Base-by-base conservation (phyloP, 2,888 invertebrate species). In the Coleophora deauratella region DNA sequence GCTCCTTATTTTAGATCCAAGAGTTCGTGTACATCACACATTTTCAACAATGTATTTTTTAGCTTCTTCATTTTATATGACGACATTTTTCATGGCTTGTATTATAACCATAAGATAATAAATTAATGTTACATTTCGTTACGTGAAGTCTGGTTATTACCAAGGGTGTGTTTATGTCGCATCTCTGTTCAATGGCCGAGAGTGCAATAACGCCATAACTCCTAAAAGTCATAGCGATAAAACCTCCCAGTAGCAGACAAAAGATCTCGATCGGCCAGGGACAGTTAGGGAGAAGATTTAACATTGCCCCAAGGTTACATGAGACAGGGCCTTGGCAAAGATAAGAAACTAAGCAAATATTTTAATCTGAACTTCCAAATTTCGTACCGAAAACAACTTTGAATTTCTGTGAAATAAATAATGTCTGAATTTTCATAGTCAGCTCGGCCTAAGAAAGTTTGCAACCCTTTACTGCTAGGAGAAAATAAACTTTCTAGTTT, bases 191-290 rank as follows among this genome's bases (percentile, higher is more conserved):
- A 59, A 62, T 64, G 54, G 57, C 43, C 58, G 54, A 64, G 59
- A 59, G 21, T 21, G 21, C 21, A 21, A 21, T 21, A 21, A 21
- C 3, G 73, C 71, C 77, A 77, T 79, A 75, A 75, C 74, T 64
- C 62, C 63, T 74, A 65, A 64, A 67, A 70, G 69, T 71, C 62
- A 57, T 57, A 61, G 68, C 62, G 65, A 73, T 75, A 75, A 73
- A 78, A 66, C 72, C 64, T 62, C 62, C 65, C 54, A 62, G 44
- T 36, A 57, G 52, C 69, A 69, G 68, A 76, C 74, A 75, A 76
- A 77, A 70, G 67, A 70, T 65, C 59, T 66, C 21, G 12, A 13
- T 11, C 9, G 12, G 14, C 11, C 21, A 40, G 31, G 34, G 12
- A 10, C 31, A 31, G 31, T 11, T n/a, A 3, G 31, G 31, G 10